Percentiles rank a stretch among this genome's conserved stretches.
These are phyloP conservation scores for Astyanax mexicanus DNA, from an alignment of 2,797 vertebrate species.

Conservation along the genomic window DNA sequence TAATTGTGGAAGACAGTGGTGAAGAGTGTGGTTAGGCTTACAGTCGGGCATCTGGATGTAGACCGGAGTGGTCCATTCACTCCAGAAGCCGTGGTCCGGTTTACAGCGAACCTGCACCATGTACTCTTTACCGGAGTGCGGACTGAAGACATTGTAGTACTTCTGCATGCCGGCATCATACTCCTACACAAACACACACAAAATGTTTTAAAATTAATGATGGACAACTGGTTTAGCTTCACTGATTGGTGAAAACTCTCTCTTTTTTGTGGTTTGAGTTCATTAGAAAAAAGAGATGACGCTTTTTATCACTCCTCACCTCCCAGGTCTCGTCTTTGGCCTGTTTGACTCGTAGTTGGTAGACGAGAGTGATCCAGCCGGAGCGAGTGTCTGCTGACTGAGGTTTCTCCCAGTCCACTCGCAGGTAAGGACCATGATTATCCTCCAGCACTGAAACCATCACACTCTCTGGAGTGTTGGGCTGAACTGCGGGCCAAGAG, in stretches of 20 bases:
- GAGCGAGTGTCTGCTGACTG: conserved; percentile 85
- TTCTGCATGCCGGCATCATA: conserved; percentile 84
- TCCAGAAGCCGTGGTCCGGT: conserved; percentile 90
- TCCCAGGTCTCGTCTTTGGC: conserved; percentile 86
- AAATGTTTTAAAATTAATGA: too few species aligned
- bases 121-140: conserved; percentile 82
- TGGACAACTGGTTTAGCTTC: too few species aligned
- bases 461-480: conserved; percentile 89
- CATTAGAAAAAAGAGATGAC: too few species aligned
- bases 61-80: conserved; percentile 83
- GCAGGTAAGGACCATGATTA: conserved; percentile 77
- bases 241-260: too few species aligned
- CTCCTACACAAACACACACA: conserved; percentile 66
- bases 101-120: conserved; percentile 89
- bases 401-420: conserved; percentile 88
- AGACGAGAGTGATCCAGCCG: conserved; percentile 93
- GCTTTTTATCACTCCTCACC: conserved; percentile 70
- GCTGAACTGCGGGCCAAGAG: conserved; percentile 80
- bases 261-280: not conserved
- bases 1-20: not conserved
- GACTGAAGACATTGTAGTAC: conserved; percentile 83
- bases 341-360: conserved; percentile 86
- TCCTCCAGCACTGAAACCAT: conserved; percentile 77
- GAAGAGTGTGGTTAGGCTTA: conserved; percentile 69
- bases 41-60: conserved; percentile 80